Percentiles rank a stretch among this genome's conserved stretches.
These are phyloP conservation scores for Xylota sylvarum DNA, from an alignment of 2,888 invertebrate species.

Conservation along the genomic window DNA sequence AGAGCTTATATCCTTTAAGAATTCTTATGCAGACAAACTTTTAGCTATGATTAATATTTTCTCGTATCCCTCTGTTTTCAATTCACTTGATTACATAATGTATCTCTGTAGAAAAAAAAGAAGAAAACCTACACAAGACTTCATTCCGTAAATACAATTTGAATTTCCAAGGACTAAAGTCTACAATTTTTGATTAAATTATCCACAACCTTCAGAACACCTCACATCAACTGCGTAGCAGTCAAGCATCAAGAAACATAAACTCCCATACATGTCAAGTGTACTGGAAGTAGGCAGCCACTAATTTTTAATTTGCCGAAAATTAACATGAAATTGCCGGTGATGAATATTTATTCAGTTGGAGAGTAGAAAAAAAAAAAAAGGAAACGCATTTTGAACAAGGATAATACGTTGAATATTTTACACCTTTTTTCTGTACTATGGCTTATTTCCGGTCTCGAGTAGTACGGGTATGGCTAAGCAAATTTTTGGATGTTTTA, in stretches of 20 bases:
- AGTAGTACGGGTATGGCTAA: neutral
- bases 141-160: neutral
- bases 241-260: neutral
- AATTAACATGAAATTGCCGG: slow-evolving; percentile 30
- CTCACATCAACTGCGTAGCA: too few relatives aligned
- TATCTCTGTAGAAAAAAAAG: neutral
- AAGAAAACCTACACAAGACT: too few relatives aligned
- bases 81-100: neutral
- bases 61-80: neutral
- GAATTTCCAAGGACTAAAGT: neutral
- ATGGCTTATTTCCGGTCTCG: neutral
- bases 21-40: too few relatives aligned
- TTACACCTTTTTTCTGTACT: slow-evolving; percentile 18
- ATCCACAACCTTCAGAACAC: neutral
- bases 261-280: slow-evolving; percentile 20
- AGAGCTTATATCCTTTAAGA: too few relatives aligned
- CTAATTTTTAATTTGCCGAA: slow-evolving; percentile 41
- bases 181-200: neutral
- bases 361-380: neutral
- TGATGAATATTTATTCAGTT: slow-evolving; percentile 45
- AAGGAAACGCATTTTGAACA: neutral
- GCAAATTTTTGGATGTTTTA: slow-evolving; percentile 35
- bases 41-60: neutral
- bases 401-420: slow-evolving; percentile 21
- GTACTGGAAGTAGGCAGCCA: slow-evolving; percentile 9